Evolutionary conservation across 1,140 invertebrate genomes (phyloP).

Genomic region (Magallana gigas): DNA sequence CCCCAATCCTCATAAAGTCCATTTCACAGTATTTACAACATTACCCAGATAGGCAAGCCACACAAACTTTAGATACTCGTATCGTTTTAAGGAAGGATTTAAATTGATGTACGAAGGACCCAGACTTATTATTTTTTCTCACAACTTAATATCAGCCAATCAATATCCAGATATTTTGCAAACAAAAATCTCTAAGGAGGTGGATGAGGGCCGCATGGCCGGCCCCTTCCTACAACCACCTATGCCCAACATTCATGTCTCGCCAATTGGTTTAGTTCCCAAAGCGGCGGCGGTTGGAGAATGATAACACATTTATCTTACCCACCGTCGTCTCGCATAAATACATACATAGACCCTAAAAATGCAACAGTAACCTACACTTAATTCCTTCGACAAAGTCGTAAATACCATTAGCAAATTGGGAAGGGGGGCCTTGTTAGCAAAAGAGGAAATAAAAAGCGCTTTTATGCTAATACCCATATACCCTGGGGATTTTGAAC

Average conservation of each 20-base stretch:
- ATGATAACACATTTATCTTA: constrained; percentile 47
- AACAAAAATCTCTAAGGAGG: constrained; percentile 6
- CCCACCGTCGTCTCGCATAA: constrained; percentile 7
- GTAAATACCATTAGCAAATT: constrained; percentile 3
- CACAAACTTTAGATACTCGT: background rate
- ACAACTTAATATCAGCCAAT: constrained; percentile 40
- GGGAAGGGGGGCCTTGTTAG: constrained; percentile 18
- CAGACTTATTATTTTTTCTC: background rate
- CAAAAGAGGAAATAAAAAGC: background rate
- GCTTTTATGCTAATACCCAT: constrained; percentile 39
- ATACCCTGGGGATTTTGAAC: constrained; percentile 35
- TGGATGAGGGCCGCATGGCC: constrained; percentile 27
- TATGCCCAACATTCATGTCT: constrained; percentile 42
- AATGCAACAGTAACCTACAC: constrained; percentile 41
- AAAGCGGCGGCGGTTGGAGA: constrained; percentile 18
- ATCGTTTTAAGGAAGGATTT: constrained; percentile 41
- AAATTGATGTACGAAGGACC: constrained; percentile 39
- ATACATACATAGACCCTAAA: constrained; percentile 36
- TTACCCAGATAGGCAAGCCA: constrained; percentile 22
- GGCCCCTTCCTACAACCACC: constrained; percentile 40
- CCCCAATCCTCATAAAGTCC: constrained; percentile 6
- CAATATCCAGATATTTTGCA: background rate
- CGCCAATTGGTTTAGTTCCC: constrained; percentile 48
- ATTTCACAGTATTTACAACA: constrained; percentile 20
- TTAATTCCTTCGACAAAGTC: constrained; percentile 13